A percentile compares a stretch with the other conserved stretches of the same genome.
Evolutionary conservation across 2,113 vertebrate species (phyloP).

Genomic region (Myotis yumanensis): DNA sequence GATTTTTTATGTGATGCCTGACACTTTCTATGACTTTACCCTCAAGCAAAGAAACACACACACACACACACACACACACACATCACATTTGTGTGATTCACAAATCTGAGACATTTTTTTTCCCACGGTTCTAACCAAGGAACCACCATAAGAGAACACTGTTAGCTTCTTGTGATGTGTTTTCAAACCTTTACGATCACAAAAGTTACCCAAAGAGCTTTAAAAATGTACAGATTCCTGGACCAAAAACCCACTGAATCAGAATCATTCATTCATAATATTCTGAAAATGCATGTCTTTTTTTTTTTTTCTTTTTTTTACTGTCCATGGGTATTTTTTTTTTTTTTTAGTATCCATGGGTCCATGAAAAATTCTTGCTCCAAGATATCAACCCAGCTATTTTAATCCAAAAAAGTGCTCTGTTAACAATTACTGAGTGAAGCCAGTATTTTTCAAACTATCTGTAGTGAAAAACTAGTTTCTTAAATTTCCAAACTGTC

Average conservation of each 20-base stretch:
- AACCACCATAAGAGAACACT: neutral
- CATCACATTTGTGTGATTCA: neutral
- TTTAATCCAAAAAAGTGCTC: neutral
- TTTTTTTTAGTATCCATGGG: neutral
- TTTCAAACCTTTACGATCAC: neutral
- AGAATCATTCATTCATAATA: neutral
- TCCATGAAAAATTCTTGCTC: conserved; percentile 29
- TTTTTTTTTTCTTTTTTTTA: neutral
- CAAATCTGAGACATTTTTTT: neutral
- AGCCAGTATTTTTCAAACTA: neutral
- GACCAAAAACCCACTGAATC: neutral
- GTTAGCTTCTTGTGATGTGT: neutral
- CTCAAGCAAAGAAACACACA: neutral
- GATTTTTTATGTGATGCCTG: neutral
- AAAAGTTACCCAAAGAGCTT: neutral
- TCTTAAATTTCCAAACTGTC: neutral
- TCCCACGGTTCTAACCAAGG: neutral
- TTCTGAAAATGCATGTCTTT: neutral
- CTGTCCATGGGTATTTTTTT: neutral
- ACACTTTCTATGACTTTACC: neutral
- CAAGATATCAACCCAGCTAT: conserved; percentile 1
- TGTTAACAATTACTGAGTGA: neutral
- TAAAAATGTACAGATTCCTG: neutral
- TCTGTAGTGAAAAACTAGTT: neutral
- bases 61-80: neutral